Base-by-base conservation (phyloP, 2,113 vertebrate species). In the Scomber scombrus region DNA sequence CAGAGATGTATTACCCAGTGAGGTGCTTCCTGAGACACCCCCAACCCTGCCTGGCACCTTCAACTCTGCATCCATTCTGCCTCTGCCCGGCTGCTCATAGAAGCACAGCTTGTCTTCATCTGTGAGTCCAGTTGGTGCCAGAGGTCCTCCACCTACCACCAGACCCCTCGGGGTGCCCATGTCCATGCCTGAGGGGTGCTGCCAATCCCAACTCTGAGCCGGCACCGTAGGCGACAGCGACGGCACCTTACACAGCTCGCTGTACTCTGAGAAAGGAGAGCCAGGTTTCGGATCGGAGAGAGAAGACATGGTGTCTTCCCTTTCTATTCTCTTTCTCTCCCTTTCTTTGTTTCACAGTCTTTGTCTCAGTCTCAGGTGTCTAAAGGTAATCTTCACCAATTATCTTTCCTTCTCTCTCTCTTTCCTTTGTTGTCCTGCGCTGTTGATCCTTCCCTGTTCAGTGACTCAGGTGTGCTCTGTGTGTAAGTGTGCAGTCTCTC, bases 71-170 rank as follows among this genome's bases (percentile, higher is more conserved):
- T 96, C 96, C 76, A 92, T 11, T 54, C 95, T 92, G 2, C 91
- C 92, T 15, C 77, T 82, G 29, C 69, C 81, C 0, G 93, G 76
- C 43, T 82, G 81, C 68, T 97, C 96, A 11, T 96, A 97, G 90
- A 96, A 97, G 91, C 97, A 97, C 43, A 98, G 95, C 94, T 97
- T 98, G 90, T 96, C 97, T 88, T 97, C 97, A 7, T 98, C 97
- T 0, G 97, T 97, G 91, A 99, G 97, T 12, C 95, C 95, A 0
- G 94, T 91, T 0, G 94, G 57, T 1, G 61, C 93, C 84, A 65
- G 43, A 64, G 95, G 86, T 58, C 93, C 92, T 29, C 93, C 85
- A 3, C 70, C 63, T 3, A 92, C 95, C 1, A 93, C 61, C 77
- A 82, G 15, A 10, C 65, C 78, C 91, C 93, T 95, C 2, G 95